Evolutionary conservation across 2,113 vertebrate genomes (phyloP).

Genomic region (Nannobrachium achirus): DNA sequence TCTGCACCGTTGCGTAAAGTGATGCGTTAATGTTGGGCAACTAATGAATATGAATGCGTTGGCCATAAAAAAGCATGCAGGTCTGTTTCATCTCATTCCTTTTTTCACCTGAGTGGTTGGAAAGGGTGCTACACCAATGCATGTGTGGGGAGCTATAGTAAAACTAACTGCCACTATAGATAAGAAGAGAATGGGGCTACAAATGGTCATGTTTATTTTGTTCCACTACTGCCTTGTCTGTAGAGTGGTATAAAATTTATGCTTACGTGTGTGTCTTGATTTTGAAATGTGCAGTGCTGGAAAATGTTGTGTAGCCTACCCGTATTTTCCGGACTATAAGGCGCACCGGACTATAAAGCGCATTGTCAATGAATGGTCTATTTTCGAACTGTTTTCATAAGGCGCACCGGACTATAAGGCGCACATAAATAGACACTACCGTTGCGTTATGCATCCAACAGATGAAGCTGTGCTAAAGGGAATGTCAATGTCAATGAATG

Average conservation of each 20-base stretch:
- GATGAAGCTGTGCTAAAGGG: too few species aligned
- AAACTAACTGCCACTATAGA: conserved; percentile 44
- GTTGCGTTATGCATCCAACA: too few species aligned
- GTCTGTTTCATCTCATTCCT: conserved; percentile 76
- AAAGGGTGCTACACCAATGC: conserved; percentile 80
- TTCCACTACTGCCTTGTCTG: conserved; percentile 23
- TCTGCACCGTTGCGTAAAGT: conserved; percentile 55
- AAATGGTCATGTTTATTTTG: conserved; percentile 30
- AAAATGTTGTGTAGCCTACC: too few species aligned
- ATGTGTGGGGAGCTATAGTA: conserved; percentile 64
- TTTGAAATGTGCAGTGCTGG: too few species aligned
- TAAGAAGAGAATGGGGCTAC: conserved; percentile 25
- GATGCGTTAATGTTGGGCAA: conserved; percentile 70
- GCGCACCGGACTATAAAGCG: too few species aligned
- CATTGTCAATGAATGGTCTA: too few species aligned
- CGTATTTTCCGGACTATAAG: too few species aligned
- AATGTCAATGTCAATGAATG: too few species aligned
- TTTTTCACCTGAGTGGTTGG: conserved; percentile 76
- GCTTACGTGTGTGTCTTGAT: conserved; percentile 22
- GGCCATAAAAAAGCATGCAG: conserved; percentile 64
- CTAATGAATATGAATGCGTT: conserved; percentile 86
- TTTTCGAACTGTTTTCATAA: too few species aligned
- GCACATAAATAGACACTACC: too few species aligned
- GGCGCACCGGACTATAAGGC: too few species aligned
- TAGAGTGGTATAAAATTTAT: conserved; percentile 37